Evolutionary conservation across 2,888 invertebrate genomes (phyloP).

Genomic region (Pristionchus mayeri): DNA sequence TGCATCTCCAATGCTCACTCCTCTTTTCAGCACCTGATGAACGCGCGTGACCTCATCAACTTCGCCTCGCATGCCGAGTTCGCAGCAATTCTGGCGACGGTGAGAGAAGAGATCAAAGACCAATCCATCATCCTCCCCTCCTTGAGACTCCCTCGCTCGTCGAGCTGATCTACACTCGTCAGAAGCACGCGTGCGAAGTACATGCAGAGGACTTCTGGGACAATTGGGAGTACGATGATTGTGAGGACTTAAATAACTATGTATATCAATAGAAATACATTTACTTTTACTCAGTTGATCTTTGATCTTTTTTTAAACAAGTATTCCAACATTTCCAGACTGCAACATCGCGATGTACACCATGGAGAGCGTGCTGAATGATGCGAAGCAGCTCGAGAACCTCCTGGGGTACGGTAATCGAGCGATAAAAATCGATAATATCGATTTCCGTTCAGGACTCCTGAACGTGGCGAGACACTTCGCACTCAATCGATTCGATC

Average conservation of each 20-base stretch:
- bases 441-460: not conserved
- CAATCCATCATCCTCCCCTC: not conserved
- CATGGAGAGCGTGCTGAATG: not conserved
- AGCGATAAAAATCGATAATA: conserved; percentile 3
- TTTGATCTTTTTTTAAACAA: not conserved
- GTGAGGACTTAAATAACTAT: not conserved
- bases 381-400: not conserved
- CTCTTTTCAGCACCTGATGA: not conserved
- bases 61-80: not conserved
- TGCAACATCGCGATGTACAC: not conserved
- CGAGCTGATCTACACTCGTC: not conserved
- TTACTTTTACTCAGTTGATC: not conserved
- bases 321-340: not conserved
- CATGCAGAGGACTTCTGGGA: not conserved
- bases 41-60: not conserved
- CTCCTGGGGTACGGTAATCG: not conserved
- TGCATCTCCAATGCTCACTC: not conserved
- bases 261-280: not conserved
- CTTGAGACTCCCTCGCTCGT: not conserved
- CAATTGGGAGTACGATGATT: not conserved
- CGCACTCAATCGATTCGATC: not conserved
- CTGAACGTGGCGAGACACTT: not conserved
- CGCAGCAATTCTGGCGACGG: conserved; percentile 31
- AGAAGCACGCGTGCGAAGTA: not conserved
- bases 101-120: not conserved